Evolutionary conservation across 2,888 invertebrate species (phyloP), one percentile per base, ranked within the genome.

Genomic region (Tholera decimalis): DNA sequence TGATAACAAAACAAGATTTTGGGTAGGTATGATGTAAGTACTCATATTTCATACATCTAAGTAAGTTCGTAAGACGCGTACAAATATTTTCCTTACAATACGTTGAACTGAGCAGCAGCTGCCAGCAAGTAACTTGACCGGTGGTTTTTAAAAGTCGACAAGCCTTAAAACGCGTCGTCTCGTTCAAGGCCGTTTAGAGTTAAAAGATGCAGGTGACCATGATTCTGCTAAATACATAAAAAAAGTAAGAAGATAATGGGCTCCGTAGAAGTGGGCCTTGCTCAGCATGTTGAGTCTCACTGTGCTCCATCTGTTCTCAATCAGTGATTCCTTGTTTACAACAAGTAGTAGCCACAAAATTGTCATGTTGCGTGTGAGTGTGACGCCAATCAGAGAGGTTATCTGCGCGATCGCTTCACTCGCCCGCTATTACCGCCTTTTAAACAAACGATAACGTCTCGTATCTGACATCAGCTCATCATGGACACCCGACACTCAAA

Each of bases 401-500:
- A 73, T 73, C 73, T 26, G 49, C 11, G 8, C 22, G 51, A 77
- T 73, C 55, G 39, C 41, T 30, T 37, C 44, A 39, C 63, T 77
- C 77, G 22, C 13, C 30, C 54, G 61, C 70, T 37, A 53, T 70
- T 76, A 43, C 64, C 73, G 57, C n/a, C 33, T 47, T 26, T 59
- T 20, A 46, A 62, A 39, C 47, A 28, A 46, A 46, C 51, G 75
- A 75, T 74, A 78, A 62, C 47, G 58, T 53, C 69, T 67, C 61
- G 33, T 74, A 62, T 78, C 75, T 64, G 39, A 6, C 66, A 77
- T 73, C 73, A 54, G 55, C 66, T 77, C 78, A 65, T 77, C 78
- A 59, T 22, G 35, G 53, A 33, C 75, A 33, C 33, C 15, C 50
- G 68, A 30, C 39, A 68, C 26, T 39, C 26, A 22, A 13, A 50